Percentiles rank a stretch among this genome's conserved stretches.
Conservation (phyloP, 2,113 vertebrate species). For the Ondatra zibethicus region DNA sequence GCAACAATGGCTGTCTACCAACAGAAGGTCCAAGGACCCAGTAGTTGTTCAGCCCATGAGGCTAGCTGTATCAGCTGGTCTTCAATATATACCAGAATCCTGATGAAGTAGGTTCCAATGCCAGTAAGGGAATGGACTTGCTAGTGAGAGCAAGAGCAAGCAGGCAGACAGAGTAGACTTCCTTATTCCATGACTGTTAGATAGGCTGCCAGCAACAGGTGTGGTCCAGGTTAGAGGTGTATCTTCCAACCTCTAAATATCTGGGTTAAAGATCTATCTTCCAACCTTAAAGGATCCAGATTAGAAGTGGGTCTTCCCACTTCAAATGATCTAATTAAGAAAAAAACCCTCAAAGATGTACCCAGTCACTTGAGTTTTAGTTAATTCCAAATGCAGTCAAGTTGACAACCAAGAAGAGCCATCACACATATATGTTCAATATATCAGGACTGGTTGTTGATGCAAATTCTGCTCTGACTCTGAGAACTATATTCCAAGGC, state of each 20-base stretch:
- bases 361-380: background rate
- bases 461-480: background rate
- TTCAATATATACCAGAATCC: background rate
- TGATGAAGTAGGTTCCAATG: background rate
- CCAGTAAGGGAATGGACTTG: background rate
- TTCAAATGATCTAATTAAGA: background rate
- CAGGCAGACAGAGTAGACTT: background rate
- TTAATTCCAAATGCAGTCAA: background rate
- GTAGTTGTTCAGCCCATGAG: background rate
- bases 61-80: background rate
- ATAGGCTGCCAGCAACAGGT: background rate
- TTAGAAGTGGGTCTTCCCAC: too few species aligned
- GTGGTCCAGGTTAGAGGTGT: background rate
- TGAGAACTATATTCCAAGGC: conserved; percentile 40
- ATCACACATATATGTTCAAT: background rate
- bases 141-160: background rate
- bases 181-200: background rate
- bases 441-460: background rate
- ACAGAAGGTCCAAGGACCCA: background rate
- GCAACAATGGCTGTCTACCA: background rate
- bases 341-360: background rate
- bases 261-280: background rate
- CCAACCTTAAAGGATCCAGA: background rate
- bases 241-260: too few species aligned
- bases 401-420: background rate